A percentile compares a stretch with the other conserved stretches of the same genome.
These are phyloP conservation scores for Ceyx erithaca DNA, from an alignment of 2,797 vertebrate species.

Conservation along the genomic window DNA sequence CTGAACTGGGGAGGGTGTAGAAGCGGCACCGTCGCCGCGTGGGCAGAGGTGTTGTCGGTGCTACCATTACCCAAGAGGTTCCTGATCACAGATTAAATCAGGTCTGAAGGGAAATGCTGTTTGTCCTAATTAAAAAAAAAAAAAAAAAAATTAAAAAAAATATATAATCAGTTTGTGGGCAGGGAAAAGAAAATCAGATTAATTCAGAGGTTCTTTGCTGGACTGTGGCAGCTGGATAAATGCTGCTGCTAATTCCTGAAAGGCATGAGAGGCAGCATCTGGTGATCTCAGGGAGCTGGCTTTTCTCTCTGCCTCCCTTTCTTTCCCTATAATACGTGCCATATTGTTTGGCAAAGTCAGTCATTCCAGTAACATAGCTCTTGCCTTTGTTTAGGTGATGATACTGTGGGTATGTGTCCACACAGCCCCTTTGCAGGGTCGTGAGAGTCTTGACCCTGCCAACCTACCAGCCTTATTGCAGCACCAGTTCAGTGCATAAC, in stretches of 20 bases:
- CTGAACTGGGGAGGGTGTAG: accelerated
- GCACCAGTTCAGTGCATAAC: neutral
- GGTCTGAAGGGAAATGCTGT: neutral
- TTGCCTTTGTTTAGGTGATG: neutral
- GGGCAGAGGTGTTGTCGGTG: neutral
- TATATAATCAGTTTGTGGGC: neutral
- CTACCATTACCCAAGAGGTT: neutral
- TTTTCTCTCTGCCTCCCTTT: neutral
- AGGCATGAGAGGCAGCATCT: neutral
- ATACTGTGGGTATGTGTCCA: neutral
- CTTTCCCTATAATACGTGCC: neutral
- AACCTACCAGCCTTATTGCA: neutral
- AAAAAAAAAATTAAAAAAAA: neutral
- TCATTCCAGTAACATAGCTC: neutral
- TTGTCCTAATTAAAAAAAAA: neutral
- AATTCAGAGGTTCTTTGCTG: neutral
- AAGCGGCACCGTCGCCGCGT: neutral
- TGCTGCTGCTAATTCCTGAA: neutral
- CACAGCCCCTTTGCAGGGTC: neutral
- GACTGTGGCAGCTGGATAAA: neutral
- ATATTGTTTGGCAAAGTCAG: neutral
- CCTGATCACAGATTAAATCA: neutral
- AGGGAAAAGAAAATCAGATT: neutral
- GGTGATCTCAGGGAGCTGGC: neutral
- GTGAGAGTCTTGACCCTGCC: neutral